Base-by-base conservation (phyloP, 2,113 vertebrate genomes). In the pig (Sus scrofa) region DNA sequence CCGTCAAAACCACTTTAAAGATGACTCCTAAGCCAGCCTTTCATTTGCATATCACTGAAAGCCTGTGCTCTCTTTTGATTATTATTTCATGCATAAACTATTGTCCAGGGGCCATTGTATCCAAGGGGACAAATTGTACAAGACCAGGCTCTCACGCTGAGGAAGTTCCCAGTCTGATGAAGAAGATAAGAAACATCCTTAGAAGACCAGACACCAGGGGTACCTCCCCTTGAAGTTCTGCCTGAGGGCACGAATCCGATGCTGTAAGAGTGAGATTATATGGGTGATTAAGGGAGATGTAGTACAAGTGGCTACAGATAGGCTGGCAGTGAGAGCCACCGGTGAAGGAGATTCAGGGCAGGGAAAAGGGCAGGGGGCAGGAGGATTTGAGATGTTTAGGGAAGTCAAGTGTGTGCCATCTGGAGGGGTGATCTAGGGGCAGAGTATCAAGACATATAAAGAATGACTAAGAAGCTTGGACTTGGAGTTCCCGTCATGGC, bases 71-170 rank as follows among this genome's bases (percentile, higher is more conserved):
- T 78, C 63, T 58, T 93, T 73, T 70, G 50, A 78, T 65, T 19
- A 82, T 91, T 85, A 73, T 81, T 71, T 63, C n/a, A 34, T 37
- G 7, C 8, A 10, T 74, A 60, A 34, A 84, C n/a, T 50, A 67
- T 88, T 50, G 39, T 52, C 56, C 24, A 10, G 60, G 22, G 27
- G 32, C 74, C 58, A 24, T 82, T 56, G 26, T 26, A 24, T 62
- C n/a, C 44, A 75, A 90, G 11, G 15, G 5, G 68, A 26, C 52
- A 74, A 37, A 71, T 7, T n/a, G 18, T 26, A 0, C 20, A 37
- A 62, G 85, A 68, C 87, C 70, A 30, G 26, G 34, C n/a, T 60
- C 32, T 96, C 74, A 39, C 13, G 50, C 20, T 89, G 32, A 67
- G 6, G 44, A 86, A 67, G 73, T 27, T 79, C 30, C 30, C 63